Evolutionary conservation across 2,797 vertebrate species (phyloP).

Genomic region (Ceyx erithaca): DNA sequence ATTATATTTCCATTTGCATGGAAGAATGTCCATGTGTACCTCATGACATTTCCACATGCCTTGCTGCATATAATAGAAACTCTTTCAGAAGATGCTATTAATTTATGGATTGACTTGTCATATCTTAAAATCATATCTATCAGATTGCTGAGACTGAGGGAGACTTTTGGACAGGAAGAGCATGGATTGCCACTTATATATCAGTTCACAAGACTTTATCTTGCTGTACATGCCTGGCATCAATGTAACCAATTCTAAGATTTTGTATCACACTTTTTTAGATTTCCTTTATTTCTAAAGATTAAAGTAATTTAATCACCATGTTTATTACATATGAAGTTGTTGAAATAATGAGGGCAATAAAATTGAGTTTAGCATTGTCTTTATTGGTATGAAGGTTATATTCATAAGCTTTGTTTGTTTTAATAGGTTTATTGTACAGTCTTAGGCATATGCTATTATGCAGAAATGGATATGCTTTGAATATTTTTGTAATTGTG

Average conservation of each 20-base stretch:
- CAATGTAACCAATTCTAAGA: neutral
- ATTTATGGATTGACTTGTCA: conserved; percentile 52
- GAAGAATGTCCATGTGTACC: neutral
- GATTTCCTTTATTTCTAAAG: conserved; percentile 11
- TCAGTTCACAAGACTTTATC: neutral
- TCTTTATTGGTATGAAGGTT: conserved; percentile 87
- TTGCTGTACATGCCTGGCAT: neutral
- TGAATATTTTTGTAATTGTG: conserved; percentile 94
- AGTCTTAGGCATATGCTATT: conserved; percentile 86
- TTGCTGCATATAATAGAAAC: neutral
- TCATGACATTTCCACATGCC: neutral
- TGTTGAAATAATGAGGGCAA: conserved; percentile 82
- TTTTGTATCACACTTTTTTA: neutral
- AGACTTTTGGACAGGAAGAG: neutral
- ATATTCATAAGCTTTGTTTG: conserved; percentile 82
- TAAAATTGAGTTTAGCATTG: conserved; percentile 89
- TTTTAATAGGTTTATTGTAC: conserved; percentile 89
- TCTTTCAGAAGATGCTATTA: neutral
- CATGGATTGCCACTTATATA: neutral
- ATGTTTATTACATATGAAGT: conserved; percentile 71
- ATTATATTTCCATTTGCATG: neutral
- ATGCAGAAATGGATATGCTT: conserved; percentile 85
- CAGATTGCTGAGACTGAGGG: neutral
- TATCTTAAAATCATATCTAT: neutral
- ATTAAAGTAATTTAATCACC: conserved; percentile 67